These are phyloP conservation scores for Oryzias celebensis DNA, from an alignment of 2,113 vertebrate species.

Conservation along the genomic window DNA sequence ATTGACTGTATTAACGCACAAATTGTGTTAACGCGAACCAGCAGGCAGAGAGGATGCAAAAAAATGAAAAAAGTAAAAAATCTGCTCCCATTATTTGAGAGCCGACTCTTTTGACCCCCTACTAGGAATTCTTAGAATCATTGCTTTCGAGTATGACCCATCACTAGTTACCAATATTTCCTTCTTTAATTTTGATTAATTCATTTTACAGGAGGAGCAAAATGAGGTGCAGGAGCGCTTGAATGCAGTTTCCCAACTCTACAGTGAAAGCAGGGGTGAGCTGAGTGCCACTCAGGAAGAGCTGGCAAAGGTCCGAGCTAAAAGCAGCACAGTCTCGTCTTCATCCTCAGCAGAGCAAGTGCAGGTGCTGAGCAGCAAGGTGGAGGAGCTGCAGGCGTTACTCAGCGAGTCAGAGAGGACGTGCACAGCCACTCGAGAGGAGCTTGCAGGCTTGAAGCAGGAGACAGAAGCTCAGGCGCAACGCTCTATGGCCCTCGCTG, in stretches of 20 bases:
- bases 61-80: too few species aligned
- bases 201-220: conserved; percentile 77
- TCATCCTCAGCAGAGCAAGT: conserved; percentile 40
- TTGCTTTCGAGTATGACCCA: too few species aligned
- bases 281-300: conserved; percentile 79
- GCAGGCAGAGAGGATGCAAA: too few species aligned
- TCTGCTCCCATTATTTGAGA: too few species aligned
- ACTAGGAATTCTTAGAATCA: too few species aligned
- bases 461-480: conserved; percentile 84
- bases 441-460: conserved; percentile 80
- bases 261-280: conserved; percentile 89
- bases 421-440: conserved; percentile 73
- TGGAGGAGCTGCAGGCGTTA: conserved; percentile 81
- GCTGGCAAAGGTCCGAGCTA: conserved; percentile 52
- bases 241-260: conserved; percentile 86
- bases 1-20: too few species aligned
- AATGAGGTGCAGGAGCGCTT: conserved; percentile 85
- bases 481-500: conserved; percentile 80
- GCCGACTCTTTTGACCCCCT: too few species aligned
- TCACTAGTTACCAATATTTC: too few species aligned
- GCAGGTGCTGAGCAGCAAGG: conserved; percentile 58
- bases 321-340: conserved; percentile 9
- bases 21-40: too few species aligned
- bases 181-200: too few species aligned
- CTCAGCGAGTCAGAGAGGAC: conserved; percentile 80